Percentiles rank a stretch among this genome's conserved stretches.
Evolutionary conservation across 2,888 invertebrate species (phyloP).

Genomic region (Parasteatoda lunata): DNA sequence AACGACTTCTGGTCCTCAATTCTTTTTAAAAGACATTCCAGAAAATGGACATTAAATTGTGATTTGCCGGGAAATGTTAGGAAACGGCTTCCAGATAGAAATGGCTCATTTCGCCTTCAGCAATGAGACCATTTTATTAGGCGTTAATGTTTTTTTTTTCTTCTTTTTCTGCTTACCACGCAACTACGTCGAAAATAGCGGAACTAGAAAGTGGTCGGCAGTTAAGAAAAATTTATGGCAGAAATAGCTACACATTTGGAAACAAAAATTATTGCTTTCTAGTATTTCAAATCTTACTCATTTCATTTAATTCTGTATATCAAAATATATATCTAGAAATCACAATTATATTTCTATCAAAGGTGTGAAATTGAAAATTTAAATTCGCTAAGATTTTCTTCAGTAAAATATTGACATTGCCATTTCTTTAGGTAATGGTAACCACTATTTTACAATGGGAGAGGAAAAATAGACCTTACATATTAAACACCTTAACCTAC

Average conservation of each 20-base stretch:
- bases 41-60: conserved; percentile 9
- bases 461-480: too few relatives aligned
- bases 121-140: conserved; percentile 23
- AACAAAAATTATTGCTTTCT: not conserved
- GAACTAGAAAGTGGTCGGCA: too few relatives aligned
- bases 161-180: not conserved
- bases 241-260: not conserved
- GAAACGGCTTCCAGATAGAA: conserved; percentile 8
- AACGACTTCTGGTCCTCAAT: too few relatives aligned
- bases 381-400: not conserved
- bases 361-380: not conserved
- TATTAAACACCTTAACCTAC: too few relatives aligned
- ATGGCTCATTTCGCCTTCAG: conserved; percentile 4
- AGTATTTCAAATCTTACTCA: not conserved
- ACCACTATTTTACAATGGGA: too few relatives aligned
- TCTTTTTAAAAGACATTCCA: not conserved
- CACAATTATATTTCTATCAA: not conserved
- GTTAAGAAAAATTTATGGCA: not conserved
- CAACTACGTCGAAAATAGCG: not conserved
- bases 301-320: not conserved
- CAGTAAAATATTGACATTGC: too few relatives aligned
- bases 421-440: too few relatives aligned
- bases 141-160: not conserved
- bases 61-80: not conserved
- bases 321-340: too few relatives aligned